Evolutionary conservation across 2,888 invertebrate species (phyloP), one percentile per base, ranked within the genome.

Genomic region (Stramonita haemastoma): DNA sequence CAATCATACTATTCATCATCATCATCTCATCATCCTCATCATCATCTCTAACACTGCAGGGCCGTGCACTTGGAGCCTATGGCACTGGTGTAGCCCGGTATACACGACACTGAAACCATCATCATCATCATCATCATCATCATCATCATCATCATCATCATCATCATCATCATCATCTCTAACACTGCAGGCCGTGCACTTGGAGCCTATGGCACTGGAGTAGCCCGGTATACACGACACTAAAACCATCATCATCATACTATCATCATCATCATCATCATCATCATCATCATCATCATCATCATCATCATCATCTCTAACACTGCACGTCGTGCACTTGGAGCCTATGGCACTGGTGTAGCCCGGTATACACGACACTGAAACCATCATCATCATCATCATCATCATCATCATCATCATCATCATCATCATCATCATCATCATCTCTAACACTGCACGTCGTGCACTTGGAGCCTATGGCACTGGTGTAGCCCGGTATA

Each of bases 291-390:
- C 46, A 46, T 46, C 46, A 8, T 46, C 46, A 46, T 46, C 46
- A 46, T 46, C 8, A 8, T 46, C 46, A 46, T 46, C 46, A 8
- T 46, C 46, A 46, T 46, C 46, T 46, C 8, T 8, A 46, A 84
- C n/a, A 32, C 79, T 79, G 32, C 85, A 85, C n/a, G 60, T 73
- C 32, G 86, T 19, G 73, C 86, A 87, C 36, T 73, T 70, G 36
- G 73, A 70, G 22, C 86, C 86, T 0, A 73, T 17, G 46, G 86
- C 19, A 29, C 86, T 87, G 22, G 86, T 87, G 86, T 87, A 87
- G n/a, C 86, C 86, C 1, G 73, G 36, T 0, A n/a, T 22, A 29
- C 87, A 87, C 8, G 46, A 32, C 46, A 73, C 73, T 87, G 46
- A 87, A 87, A 26, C 17, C 79, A 79, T 13, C 34, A 79, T 26